Evolutionary conservation across 2,888 invertebrate genomes (phyloP), one percentile per base, ranked within the genome.

Genomic region (Rotaria macrura): DNA sequence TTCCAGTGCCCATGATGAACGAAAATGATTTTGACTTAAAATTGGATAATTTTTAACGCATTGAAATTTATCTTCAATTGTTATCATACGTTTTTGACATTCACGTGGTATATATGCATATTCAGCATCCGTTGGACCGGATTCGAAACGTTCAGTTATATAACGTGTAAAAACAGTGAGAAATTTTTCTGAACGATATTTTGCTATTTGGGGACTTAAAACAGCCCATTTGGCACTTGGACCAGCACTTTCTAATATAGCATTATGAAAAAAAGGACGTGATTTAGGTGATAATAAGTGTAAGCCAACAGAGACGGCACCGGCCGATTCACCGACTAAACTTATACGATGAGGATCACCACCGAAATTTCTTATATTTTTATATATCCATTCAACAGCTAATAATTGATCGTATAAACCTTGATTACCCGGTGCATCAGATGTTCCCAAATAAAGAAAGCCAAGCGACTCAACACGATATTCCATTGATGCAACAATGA

Each of bases 401-500:
- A 96, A 94, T 89, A 95, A 92, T 91, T 97, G 97, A 91, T 97
- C 97, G 91, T 95, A 96, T 89, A 97, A 92, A n/a, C 97, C 97
- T 85, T 95, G 94, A 90, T 97, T 97, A 2, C 97, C 96, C 0
- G 94, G 93, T 57, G 95, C 95, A 89, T 95, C 95, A 4, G 88
- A 87, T 83, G 89, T 88, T 40, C 87, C 57, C 55, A 86, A 40
- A 43, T 85, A 86, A 72, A 89, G 86, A 87, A 89, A 89, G 43
- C 89, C 89, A 17, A 89, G 86, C 1, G 88, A 85, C 1, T 88
- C 87, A 10, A 89, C 72, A 49, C 89, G 85, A 84, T 89, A 88
- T 79, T 89, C 88, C 17, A 88, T 87, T 17, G 88, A 88, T 3
- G 72, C 86, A 54, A 86, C 84, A 52, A 86, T 84, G 1, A 86